Conservation (phyloP, 2,888 invertebrate genomes). For the Ceriagrion tenellum region DNA sequence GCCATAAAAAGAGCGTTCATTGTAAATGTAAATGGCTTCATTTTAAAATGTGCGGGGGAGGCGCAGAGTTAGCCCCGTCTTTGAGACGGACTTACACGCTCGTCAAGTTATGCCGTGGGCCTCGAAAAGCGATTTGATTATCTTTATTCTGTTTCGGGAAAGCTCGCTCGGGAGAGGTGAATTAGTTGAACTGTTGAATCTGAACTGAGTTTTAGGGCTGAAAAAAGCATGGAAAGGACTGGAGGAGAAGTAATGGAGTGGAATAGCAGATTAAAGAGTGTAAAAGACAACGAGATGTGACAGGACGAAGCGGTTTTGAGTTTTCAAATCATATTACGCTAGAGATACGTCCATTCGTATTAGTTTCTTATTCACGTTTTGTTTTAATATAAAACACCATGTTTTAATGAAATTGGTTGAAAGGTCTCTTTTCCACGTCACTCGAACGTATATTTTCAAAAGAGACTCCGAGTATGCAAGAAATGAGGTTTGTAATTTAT, state of each 20-base stretch:
- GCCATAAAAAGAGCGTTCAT: not conserved
- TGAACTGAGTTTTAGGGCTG: not conserved
- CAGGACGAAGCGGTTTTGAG: not conserved
- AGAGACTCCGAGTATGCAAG: no score
- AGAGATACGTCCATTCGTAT: not conserved
- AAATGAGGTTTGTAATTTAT: no score
- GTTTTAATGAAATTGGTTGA: no score
- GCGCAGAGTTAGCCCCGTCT: not conserved
- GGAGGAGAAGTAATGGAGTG: not conserved
- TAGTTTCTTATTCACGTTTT: no score
- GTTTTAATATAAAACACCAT: no score
- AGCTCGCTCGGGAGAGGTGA: not conserved
- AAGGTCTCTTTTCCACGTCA: no score
- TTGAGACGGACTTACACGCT: not conserved
- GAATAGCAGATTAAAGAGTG: not conserved
- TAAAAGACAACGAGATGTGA: not conserved
- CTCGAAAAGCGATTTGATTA: not conserved
- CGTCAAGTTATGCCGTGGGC: not conserved
- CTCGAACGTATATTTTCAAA: no score
- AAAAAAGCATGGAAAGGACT: not conserved
- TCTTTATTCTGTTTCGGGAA: not conserved
- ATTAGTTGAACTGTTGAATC: not conserved
- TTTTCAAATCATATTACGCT: not conserved
- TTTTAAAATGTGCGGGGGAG: not conserved
- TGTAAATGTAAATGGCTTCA: constrained; percentile 36